Evolutionary conservation across 64 coral and sea anemone genomes (phyloP), one percentile per base, ranked within the genome.

Genomic region (Anthopleura sola): DNA sequence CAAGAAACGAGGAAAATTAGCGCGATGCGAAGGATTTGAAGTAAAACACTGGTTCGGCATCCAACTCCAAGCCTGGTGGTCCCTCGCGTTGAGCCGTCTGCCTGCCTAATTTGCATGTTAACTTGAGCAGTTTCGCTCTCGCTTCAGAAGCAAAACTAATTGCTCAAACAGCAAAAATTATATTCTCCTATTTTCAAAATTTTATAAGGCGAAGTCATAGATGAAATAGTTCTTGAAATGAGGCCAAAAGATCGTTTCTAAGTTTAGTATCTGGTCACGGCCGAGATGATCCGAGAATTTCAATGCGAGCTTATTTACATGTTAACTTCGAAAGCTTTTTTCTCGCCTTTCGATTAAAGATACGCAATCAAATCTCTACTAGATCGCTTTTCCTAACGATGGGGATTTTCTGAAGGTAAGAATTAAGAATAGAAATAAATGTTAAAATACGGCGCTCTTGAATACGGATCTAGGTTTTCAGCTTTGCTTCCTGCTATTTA

Each of bases 101-200:
- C 76, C 37, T 24, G 44, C 18, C 76, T 79, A 79, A 79, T 79
- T 79, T 79, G 76, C 76, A 79, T 79, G 76, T 79, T 79, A 79
- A 79, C 76, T 79, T 79, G 76, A 79, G 31, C 76, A 79, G 37
- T 79, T 79, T 79, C 76, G 76, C 76, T 79, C 76, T 79, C 76
- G 76, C 76, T 79, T 79, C 76, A 79, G 76, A 79, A 48, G 1
- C 3, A 48, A 19, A 79, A 37, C 44, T 44, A 48, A 44, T 48
- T 24, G 76, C 76, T 79, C 76, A 79, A 20, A 79, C 24, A 44
- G 3, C 20, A 24, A 48, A n/a, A 79, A 44, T 48, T 44, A 44
- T 79, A 48, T 79, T 79, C 37, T 44, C 24, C 21, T 38, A 46
- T 20, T 44, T 48, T 79, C 44, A 48, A 79, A 79, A 79, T 79